Base-by-base conservation (phyloP, 2,113 vertebrate species). In the Tenebrosternarchus preto region DNA sequence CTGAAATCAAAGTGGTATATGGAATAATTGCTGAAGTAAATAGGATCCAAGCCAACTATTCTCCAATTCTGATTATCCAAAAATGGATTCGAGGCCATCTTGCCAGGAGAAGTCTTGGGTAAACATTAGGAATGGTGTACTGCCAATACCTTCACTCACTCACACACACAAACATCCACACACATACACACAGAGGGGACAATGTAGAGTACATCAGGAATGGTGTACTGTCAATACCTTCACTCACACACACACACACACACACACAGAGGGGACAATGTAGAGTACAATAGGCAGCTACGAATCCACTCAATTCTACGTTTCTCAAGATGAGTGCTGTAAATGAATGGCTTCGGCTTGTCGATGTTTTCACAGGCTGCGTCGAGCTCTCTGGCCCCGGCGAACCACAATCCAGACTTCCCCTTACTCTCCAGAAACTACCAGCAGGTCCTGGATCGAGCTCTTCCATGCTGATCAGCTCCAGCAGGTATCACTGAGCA, bases 1-100 rank as follows among this genome's bases (percentile, higher is more conserved):
- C 83, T 82, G 91, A 92, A 84, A 81, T 90, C 69, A 85, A 87
- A 69, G 59, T 53, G 15, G 71, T 92, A 20, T 89, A 81, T 39
- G 7, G 82, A 63, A 63, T 90, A 76, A 88, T 90, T 80, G 85
- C 89, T 75, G 91, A 90, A 66, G 92, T 94, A 81, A 93, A 93
- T 88, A 59, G 33, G 73, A 88, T 93, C 83, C 80, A 93, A 78
- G 89, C 92, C 59, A 75, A 85, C 82, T 87, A 89, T 74, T 94
- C 91, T 60, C 93, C 92, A 78, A 84, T 93, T 60, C 80, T 93
- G 78, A 93, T 93, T 84, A 73, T 93, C 87, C 93, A 94, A 82
- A 91, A 87, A 84, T 93, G 90, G 90, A 90, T 92, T 67, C 87
- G 91, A 82, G 93, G 92, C 39, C 87, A 91, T 80, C 85, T 94